phyloP scores from a whole-genome alignment of 2,113 vertebrate genomes.

The Cephalopterus ornatus region DNA sequence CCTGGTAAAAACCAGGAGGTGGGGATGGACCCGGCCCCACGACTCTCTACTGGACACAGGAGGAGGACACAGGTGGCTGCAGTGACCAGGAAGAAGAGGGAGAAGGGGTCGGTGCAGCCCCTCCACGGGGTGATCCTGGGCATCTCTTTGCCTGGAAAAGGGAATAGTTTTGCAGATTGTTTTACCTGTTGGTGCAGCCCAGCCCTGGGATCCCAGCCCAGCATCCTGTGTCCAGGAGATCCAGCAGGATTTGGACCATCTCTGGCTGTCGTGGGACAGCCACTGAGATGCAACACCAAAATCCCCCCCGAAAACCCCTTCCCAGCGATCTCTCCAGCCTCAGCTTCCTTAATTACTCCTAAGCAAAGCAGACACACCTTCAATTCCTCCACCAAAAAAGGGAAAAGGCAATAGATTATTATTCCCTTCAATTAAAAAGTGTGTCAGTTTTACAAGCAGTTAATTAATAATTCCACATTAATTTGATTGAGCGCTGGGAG shows the following conservation, averaged over 20 bases:
- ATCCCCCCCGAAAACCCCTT: neutral
- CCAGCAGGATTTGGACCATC: neutral
- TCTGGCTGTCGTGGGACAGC: neutral
- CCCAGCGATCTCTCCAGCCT: neutral
- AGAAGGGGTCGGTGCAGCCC: neutral
- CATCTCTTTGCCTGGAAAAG: neutral
- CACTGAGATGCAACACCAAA: neutral
- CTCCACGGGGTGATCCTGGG: accelerated
- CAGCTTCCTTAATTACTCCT: neutral
- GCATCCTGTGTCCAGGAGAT: neutral
- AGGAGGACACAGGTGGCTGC: neutral
- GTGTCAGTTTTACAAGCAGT: neutral
- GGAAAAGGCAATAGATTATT: neutral
- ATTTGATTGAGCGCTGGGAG: neutral
- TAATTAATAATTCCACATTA: constrained; percentile 29
- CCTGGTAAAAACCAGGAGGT: neutral
- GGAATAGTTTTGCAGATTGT: neutral
- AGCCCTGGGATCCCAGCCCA: neutral
- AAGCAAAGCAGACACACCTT: neutral
- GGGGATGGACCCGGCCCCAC: neutral
- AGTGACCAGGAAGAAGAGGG: neutral
- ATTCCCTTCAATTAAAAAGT: neutral
- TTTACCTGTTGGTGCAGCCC: neutral
- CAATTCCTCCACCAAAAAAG: neutral
- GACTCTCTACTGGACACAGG: neutral